Base-by-base conservation (phyloP, 2,888 invertebrate genomes). In the Leptinotarsa tumamoca region DNA sequence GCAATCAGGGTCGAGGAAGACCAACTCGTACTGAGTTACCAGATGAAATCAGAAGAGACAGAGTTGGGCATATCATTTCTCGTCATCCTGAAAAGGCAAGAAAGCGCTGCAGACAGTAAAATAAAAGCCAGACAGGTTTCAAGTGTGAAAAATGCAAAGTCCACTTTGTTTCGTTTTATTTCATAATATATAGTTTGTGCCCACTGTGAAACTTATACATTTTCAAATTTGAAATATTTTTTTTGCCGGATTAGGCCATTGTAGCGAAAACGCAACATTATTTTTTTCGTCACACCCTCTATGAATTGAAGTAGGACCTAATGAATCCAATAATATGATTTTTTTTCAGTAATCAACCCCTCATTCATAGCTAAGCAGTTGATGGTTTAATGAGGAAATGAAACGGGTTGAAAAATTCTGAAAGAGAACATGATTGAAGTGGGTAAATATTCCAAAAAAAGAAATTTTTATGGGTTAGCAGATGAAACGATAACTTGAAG, bases 21-120 rank as follows among this genome's bases (percentile, higher is more conserved):
- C 51, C 51, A 51, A 54, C 54, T 54, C 54, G 54, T 54, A 54
- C 54, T 54, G 54, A 54, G 54, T 18, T 54, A 17, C n/a, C 54
- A 54, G n/a, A n/a, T 54, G 4, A 54, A 54, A 54, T 54, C 54
- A 54, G n/a, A 54, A n/a, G 54, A 4, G 54, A 54, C 18, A 54
- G 18, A 54, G 54, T 54, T 54, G 54, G 18, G 18, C 1, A 54
- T 54, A 18, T 54, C 54, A 54, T 54, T 54, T 54, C 18, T 54
- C 4, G 18, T 15, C 54, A 54, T 54, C 54, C 18, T 4, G 54
- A n/a, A 54, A 54, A 54, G 54, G 3, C 54, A 4, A 54, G 18
- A 54, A n/a, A 17, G n/a, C 17, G 15, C n/a, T 54, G 54, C 18
- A 54, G 4, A 4, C 54, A 18, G 4, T 54, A 18, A 18, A 54